Evolutionary conservation across 2,888 invertebrate genomes (phyloP).

Genomic region (Lasius fuliginosus): DNA sequence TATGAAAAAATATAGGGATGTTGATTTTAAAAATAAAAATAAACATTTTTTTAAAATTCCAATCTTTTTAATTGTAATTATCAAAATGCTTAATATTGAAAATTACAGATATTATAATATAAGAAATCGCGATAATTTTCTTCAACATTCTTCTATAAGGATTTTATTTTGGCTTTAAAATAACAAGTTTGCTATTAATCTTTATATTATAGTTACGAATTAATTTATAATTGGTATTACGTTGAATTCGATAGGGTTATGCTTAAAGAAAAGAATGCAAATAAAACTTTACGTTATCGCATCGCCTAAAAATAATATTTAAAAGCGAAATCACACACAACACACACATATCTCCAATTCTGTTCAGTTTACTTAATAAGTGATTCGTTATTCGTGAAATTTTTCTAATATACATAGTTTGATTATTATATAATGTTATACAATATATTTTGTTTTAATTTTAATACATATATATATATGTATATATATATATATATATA

Average conservation of each 20-base stretch:
- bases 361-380: not conserved
- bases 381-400: not conserved
- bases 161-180: conserved; percentile 20
- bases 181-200: not conserved
- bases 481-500: not conserved
- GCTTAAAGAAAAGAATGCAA: not conserved
- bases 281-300: not conserved
- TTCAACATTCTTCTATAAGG: too few relatives aligned
- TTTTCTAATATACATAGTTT: not conserved
- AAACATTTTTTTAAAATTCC: not conserved
- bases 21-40: conserved; percentile 1
- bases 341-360: not conserved
- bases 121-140: not conserved
- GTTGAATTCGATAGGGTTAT: not conserved
- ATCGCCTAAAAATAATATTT: not conserved
- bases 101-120: not conserved
- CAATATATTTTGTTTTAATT: not conserved
- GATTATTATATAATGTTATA: not conserved
- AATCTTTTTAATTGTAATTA: not conserved
- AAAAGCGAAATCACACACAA: not conserved
- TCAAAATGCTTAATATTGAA: not conserved
- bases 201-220: not conserved
- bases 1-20: not conserved
- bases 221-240: not conserved
- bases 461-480: not conserved